Base-by-base conservation (phyloP, 2,797 vertebrate species). In the Agapornis canus region DNA sequence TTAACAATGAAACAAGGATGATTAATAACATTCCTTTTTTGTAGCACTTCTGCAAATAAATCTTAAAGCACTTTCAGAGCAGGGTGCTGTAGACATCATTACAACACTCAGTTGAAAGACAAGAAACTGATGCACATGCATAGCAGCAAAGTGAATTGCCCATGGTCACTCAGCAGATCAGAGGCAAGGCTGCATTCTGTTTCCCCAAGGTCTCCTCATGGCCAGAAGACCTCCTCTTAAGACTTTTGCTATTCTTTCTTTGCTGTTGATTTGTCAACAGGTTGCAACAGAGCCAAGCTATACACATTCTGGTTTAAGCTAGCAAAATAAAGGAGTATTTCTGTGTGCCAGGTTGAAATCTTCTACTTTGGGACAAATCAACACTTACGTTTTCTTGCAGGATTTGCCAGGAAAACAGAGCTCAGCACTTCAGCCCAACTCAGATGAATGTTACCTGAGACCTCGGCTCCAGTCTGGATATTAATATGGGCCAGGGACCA, bases 251-350 rank as follows among this genome's bases (percentile, higher is more conserved):
- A 39, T n/a, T 63, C 40, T 82, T 43, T 59, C 43, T 91, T 68
- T 76, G 29, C 23, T 90, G 42, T 92, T 52, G 59, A 69, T 81
- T 78, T 92, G 39, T 94, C 72, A 81, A 31, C 39, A 87, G 57
- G 35, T 65, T 86, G 29, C 5, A 9, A 31, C 11, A 82, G 25
- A 82, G 59, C 31, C 54, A 83, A 80, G 11, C n/a, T 57, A 31
- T 32, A 47, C 1, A 7, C 0, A 0, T 61, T 83, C 61, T 83
- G 87, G 65, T 61, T 86, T 47, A 47, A n/a, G 7, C 10, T 54
- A 69, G 42, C 27, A 71, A 42, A 27, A 37, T 65, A 78, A 88
- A 92, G 20, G 12, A 45, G 7, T 32, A 73, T 61, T 21, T 73
- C 40, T 84, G 9, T 22, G 7, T 86, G 76, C 57, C 82, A 89